Conservation (phyloP, 2,113 vertebrate genomes). For the Fregata magnificens region DNA sequence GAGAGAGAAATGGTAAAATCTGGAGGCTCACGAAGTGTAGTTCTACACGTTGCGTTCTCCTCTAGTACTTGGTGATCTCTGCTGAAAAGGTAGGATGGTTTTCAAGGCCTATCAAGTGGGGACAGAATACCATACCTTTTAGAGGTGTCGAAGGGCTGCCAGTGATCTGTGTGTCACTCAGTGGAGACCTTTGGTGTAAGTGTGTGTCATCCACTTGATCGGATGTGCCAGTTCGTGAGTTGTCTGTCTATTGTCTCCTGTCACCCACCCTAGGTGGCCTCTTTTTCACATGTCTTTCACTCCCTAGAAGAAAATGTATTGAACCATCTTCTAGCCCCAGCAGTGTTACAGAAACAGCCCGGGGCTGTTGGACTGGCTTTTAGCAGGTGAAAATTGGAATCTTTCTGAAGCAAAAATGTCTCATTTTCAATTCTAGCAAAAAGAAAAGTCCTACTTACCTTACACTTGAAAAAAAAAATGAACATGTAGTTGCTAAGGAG, state of each 20-base stretch:
- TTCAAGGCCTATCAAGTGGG: background rate
- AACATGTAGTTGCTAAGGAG: background rate
- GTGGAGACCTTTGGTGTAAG: background rate
- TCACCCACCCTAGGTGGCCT: background rate
- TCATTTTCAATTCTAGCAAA: background rate
- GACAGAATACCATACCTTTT: conserved; percentile 1
- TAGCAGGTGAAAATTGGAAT: background rate
- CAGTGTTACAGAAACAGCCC: background rate
- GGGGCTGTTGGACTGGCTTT: background rate
- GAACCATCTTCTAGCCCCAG: background rate
- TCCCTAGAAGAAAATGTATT: accelerated
- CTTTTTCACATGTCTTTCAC: background rate
- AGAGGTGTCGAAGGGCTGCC: background rate
- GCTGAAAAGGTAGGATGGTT: background rate
- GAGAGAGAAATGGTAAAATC: background rate
- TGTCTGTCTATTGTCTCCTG: background rate
- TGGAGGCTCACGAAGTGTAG: background rate
- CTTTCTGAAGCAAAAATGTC: background rate
- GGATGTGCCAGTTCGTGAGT: background rate
- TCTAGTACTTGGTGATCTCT: background rate
- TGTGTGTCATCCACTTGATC: background rate
- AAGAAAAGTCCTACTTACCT: background rate
- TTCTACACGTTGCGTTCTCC: background rate
- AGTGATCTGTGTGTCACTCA: background rate
- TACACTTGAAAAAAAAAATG: background rate